These are phyloP conservation scores for Embiotoca jacksoni DNA, from an alignment of 2,113 vertebrate species.

Conservation along the genomic window DNA sequence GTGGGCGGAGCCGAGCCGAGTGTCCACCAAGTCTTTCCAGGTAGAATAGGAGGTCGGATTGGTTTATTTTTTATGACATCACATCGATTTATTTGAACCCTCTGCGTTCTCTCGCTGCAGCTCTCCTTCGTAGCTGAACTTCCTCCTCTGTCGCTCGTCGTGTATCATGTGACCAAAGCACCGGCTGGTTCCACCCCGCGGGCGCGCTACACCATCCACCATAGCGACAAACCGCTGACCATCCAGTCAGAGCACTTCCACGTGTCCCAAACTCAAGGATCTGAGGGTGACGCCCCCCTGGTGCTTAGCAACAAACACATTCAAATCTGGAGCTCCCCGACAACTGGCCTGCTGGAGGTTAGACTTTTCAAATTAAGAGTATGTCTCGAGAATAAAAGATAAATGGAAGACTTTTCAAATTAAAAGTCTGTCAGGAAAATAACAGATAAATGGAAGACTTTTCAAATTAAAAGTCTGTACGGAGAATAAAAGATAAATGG, in stretches of 20 bases:
- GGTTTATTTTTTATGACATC: neutral
- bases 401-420: too few relatives aligned
- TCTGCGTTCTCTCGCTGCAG: constrained; percentile 69
- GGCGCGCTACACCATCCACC: constrained; percentile 83
- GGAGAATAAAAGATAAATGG: too few relatives aligned
- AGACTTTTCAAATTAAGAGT: constrained; percentile 35
- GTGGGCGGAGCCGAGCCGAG: constrained; percentile 83
- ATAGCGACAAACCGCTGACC: constrained; percentile 33
- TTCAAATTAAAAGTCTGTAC: too few relatives aligned
- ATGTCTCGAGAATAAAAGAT: neutral
- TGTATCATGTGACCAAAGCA: constrained; percentile 87
- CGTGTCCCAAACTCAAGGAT: constrained; percentile 76
- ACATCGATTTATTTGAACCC: neutral
- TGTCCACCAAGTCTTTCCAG: constrained; percentile 87
- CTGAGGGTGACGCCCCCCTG: constrained; percentile 75
- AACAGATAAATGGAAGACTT: too few relatives aligned
- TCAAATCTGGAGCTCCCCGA: constrained; percentile 84
- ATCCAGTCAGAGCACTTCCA: constrained; percentile 82
- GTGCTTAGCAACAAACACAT: constrained; percentile 88
- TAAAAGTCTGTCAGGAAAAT: too few relatives aligned
- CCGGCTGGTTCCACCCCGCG: constrained; percentile 77
- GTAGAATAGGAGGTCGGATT: constrained; percentile 62
- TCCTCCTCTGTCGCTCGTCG: constrained; percentile 87
- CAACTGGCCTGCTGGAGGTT: constrained; percentile 91
- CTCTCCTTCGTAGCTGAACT: constrained; percentile 88